Base-by-base conservation (phyloP, 1,140 invertebrate species). In the Bombus cullumanus region DNA sequence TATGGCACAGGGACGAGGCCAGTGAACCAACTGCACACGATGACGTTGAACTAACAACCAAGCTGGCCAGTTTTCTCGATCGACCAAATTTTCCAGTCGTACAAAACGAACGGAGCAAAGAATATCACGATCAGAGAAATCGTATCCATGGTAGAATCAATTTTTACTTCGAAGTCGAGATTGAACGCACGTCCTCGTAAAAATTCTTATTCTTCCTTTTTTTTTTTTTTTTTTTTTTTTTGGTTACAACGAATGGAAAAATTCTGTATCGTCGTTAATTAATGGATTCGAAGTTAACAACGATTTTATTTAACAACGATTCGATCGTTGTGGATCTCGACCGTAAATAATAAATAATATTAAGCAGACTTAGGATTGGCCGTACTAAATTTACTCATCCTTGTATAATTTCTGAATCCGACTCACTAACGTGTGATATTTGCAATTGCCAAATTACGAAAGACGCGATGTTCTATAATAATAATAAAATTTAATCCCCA, bases 11-110 rank as follows among this genome's bases (percentile, higher is more conserved):
- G 31, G 71, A 53, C 73, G 34, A 71, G 83, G 71, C 73, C 82
- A 85, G 47, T 85, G 83, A 87, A 81, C 80, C 80, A 62, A 18
- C 37, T 15, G 9, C 10, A 5, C 4, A 4, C 57, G 13, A 8
- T 41, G 34, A 62, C 34, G 37, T 76, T n/a, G n/a, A 74, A 74
- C 43, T 31, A 13, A 53, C 75, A n/a, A 39, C 3, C 6, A 3
- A 22, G 37, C 6, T 5, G 28, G 12, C 31, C 53, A 15, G 28
- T 57, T 59, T 76, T 71, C 34, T 13, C 43, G 28, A 31, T 6
- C 41, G 8, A 1, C 1, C 1, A 43, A n/a, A 76, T 39, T 59
- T 39, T 31, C 28, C 1, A 18, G 1, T 12, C 62, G 59, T n/a
- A 3, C n/a, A 8, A 31, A 12, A 62, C 62, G n/a, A 64, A n/a